Base-by-base conservation (phyloP, 2,888 invertebrate species). In the Xanthia togata region DNA sequence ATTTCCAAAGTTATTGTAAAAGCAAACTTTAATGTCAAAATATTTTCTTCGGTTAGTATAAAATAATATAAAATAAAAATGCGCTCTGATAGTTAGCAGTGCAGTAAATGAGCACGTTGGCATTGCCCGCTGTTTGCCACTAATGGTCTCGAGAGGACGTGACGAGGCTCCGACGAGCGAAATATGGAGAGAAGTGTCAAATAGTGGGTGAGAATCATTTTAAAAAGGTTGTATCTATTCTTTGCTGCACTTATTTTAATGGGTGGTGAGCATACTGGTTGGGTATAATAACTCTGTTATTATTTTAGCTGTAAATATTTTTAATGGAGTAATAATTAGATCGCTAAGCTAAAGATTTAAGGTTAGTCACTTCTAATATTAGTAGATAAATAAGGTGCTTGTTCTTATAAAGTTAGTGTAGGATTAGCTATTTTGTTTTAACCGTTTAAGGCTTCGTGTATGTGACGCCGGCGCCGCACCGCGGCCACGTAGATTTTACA, bases 121-220 rank as follows among this genome's bases (percentile, higher is more conserved):
- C 84, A 84, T 81, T 85, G 85, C 81, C 72, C 74, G 79, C 86
- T 88, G 89, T 87, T 88, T 84, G 86, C 87, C 89, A 79, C 91
- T 93, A 93, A 93, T 92, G 90, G 91, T 73, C 83, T 69, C 69
- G 81, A 70, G 72, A 75, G 85, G 86, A 91, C 90, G 92, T 92
- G 92, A 87, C 83, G 85, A 79, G 76, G 81, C 82, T 78, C 73
- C 76, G 62, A 70, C 70, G 47, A 17, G 71, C 38, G 8, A 50
- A 72, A 26, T 72, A 53, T 50, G 23, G 71, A 23, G 12, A 38
- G 38, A 50, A 70, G 26, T 70, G 70, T 38, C 23, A 50, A 88
- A 89, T 86, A 87, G 83, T 85, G 70, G 26, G 67, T 79, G 47
- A 80, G 87, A 88, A 90, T 88, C 80, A 84, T 81, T 81, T 76